Base-by-base conservation (phyloP, 1,140 invertebrate genomes). In the Thalassaphorura encarpata region DNA sequence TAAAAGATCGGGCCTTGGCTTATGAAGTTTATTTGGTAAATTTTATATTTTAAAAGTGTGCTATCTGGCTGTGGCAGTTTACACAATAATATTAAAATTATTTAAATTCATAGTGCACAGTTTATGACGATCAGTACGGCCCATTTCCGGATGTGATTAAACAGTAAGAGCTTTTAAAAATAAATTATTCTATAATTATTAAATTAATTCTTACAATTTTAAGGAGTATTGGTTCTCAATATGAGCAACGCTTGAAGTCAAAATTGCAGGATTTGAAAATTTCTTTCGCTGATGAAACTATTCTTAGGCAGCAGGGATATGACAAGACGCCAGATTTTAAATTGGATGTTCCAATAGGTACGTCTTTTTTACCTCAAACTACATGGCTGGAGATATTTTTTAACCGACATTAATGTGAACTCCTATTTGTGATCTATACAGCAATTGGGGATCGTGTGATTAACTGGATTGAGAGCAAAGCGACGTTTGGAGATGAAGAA, bases 401-500 rank as follows among this genome's bases (percentile, higher is more conserved):
- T 16, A 40, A 51, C 28, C 39, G 19, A 39, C n/a, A n/a, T n/a
- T n/a, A n/a, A n/a, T n/a, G n/a, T n/a, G n/a, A n/a, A n/a, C n/a
- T 51, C 24, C 36, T 45, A 27, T 18, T 29, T 3, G 33, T 8
- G 39, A 33, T 52, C 42, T 53, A 26, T 52, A 39, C 50, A 74
- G 84, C 85, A 29, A 79, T 91, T 26, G 83, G 89, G 73, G 87
- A 85, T 5, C 80, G 83, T 67, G 79, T 95, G 21, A 79, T 96
- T 0, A 92, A 94, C 71, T 97, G 92, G 93, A 90, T 97, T 58
- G 93, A 97, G 74, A 94, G 90, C 60, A 96, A 97, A 75, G 92
- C 91, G 11, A 79, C 87, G 31, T 97, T 96, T 77, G 92, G 88
- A 3, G 87, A 90, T 73, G 76, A 80, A 56, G 79, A 83, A 60